Base-by-base conservation (phyloP, 2,797 vertebrate species). In the Liasis olivaceus region DNA sequence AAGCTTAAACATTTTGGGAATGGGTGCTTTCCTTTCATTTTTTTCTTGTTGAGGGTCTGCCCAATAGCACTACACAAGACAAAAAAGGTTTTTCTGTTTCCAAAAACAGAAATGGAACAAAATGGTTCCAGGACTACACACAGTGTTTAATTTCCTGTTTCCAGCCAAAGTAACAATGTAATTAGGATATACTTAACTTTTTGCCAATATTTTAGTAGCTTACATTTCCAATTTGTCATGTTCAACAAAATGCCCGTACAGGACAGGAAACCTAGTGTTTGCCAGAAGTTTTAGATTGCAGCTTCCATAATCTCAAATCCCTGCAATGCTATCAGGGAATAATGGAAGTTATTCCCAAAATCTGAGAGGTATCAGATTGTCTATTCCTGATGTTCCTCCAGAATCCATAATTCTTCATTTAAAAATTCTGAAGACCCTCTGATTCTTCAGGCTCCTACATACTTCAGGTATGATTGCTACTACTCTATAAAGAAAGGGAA, bases 1-100 rank as follows among this genome's bases (percentile, higher is more conserved):
- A 87, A 90, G 91, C 93, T 94, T 96, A 94, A 97, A 97, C 95
- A 95, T 96, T 89, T 93, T 96, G 95, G 95, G 95, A 97, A 97
- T 54, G 90, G 60, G 96, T 97, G 95, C 90, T 89, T 97, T 97
- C 96, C 95, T 95, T 97, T 96, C 93, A 54, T 95, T 95, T 89
- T 91, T 94, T 88, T 92, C 94, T 97, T 97, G 96, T 58, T 97
- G 94, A 97, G 94, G 95, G 96, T 97, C 96, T 97, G 62, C 64
- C 85, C 97, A 96, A 97, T 8, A 20, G 93, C 93, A 93, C 47
- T 93, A 92, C 97, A 96, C 95, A 96, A 77, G 94, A 59, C 94
- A 97, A 96, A 87, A 22, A 85, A 28, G 89, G 86, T 31, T 88
- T 54, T 64, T 94, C 89, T 88, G 8, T 94, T 95, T 87, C 36